Evolutionary conservation across 37 sponge, comb jelly and placozoan genomes (phyloP), one percentile per base, ranked within the genome.

Genomic region (Axinella damicornis): DNA sequence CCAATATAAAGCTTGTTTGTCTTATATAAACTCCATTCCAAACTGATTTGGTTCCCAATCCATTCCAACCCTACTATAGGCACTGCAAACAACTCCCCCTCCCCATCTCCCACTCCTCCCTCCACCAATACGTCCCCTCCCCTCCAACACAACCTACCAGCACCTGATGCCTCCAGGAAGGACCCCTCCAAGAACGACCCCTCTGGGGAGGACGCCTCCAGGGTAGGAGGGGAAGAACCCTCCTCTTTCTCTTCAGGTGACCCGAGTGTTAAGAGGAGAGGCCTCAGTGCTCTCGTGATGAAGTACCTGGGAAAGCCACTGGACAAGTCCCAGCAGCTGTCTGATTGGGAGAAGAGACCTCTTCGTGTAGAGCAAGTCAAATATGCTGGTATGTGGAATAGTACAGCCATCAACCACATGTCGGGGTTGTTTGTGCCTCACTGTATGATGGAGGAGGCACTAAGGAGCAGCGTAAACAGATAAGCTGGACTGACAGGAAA

Each of bases 341-440:
- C 93, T 0, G 89, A 96, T 73, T 96, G 97, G 97, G 97, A 93
- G 74, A 85, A 79, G 69, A 39, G 97, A 35, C 97, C 97, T 17
- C 84, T 95, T 1, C 61, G 60, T 17, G 52, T 20, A 9, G 90
- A 89, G 39, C 92, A 95, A 71, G 52, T 88, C 1, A 57, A 20
- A 31, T 95, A 95, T 89, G 95, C 95, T 40, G 95, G 95, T 95
- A 24, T 46, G 46, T 12, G 46, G n/a, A n/a, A n/a, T n/a, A n/a
- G 46, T 46, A 12, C 46, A 12, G 46, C 4, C 4, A 46, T 12
- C 9, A 46, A 46, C 9, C 9, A 46, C 46, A 46, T 46, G 46
- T 46, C n/a, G n/a, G n/a, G n/a, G n/a, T n/a, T n/a, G n/a, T n/a
- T n/a, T n/a, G n/a, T n/a, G n/a, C n/a, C n/a, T n/a, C n/a, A n/a